These are phyloP conservation scores for Drosophila colorata DNA, from an alignment of 2,888 invertebrate species.

Conservation along the genomic window DNA sequence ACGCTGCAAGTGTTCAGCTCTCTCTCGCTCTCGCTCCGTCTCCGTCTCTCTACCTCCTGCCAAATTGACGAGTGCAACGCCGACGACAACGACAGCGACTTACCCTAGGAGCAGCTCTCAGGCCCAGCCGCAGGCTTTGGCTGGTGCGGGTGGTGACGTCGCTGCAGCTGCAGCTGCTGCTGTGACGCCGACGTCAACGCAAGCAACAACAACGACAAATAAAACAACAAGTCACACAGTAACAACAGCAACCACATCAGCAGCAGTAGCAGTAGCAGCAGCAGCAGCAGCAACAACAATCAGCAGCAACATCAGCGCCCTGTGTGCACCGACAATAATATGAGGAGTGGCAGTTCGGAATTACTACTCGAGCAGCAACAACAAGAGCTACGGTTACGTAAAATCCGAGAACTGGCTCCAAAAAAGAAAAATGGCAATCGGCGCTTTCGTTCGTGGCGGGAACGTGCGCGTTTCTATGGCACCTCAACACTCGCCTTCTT, in stretches of 20 bases:
- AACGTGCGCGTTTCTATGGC: conserved; percentile 90
- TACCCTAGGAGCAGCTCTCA: conserved; percentile 41
- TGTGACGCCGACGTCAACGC: conserved; percentile 48
- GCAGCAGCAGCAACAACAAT: conserved; percentile 67
- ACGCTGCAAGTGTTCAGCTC: conserved; percentile 47
- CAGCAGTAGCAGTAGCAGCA: conserved; percentile 40
- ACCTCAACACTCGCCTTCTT: conserved; percentile 90
- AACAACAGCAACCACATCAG: conserved; percentile 49
- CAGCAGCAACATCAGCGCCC: conserved; percentile 80
- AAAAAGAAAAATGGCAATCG: conserved; percentile 86
- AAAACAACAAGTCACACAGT: conserved; percentile 22
- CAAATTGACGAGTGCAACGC: conserved; percentile 54
- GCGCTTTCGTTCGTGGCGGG: conserved; percentile 87
- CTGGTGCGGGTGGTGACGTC: conserved; percentile 55
- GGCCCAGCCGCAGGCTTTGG: conserved; percentile 58
- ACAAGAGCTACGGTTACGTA: conserved; percentile 89
- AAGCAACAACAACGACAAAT: conserved; percentile 34
- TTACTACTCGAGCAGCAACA: conserved; percentile 91
- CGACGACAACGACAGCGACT: conserved; percentile 28
- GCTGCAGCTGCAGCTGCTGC: conserved; percentile 53
- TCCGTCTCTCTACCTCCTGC: background rate
- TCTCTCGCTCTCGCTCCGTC: conserved; percentile 3
- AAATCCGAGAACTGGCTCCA: conserved; percentile 88
- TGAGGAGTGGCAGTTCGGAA: conserved; percentile 92
- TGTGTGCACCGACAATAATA: conserved; percentile 86